Percentiles rank a stretch among this genome's conserved stretches.
phyloP scores from a whole-genome alignment of 2,797 vertebrate species.

The Atherinosoma microstoma region DNA sequence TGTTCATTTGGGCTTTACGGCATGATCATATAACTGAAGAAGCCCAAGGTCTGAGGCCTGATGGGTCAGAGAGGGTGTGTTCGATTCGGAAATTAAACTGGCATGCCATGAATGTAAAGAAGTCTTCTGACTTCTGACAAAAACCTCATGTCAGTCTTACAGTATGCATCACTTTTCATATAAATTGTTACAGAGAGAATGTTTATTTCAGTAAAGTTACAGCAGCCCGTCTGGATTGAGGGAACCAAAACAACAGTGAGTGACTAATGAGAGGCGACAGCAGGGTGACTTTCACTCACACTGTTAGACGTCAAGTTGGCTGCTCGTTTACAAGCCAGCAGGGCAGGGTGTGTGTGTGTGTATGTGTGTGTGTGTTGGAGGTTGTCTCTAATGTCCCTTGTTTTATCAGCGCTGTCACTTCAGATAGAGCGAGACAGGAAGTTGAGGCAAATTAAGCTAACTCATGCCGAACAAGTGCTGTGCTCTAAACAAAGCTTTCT shows the following conservation, averaged over 20 bases:
- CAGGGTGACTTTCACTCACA: constrained; percentile 8
- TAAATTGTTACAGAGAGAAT: not conserved
- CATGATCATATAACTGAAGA: not conserved
- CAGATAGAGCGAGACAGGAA: constrained; percentile 56
- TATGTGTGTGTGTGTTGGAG: constrained; percentile 9
- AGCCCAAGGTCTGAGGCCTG: not conserved
- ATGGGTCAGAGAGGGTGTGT: not conserved
- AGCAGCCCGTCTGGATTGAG: not conserved
- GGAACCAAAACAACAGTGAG: constrained; percentile 4
- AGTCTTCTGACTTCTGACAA: too few species aligned
- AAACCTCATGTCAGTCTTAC: not conserved
- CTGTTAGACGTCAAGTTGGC: constrained; percentile 23
- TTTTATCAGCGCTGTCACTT: constrained; percentile 50
- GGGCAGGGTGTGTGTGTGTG: not conserved
- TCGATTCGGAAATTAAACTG: not conserved
- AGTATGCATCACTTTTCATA: not conserved
- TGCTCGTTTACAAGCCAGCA: constrained; percentile 18
- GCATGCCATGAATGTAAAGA: not conserved
- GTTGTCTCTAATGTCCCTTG: constrained; percentile 16
- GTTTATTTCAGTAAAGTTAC: not conserved
- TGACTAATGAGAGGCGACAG: constrained; percentile 54
- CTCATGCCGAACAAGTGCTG: constrained; percentile 7
- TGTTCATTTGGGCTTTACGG: not conserved
- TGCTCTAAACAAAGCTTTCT: constrained; percentile 24
- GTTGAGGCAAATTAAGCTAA: constrained; percentile 55